Evolutionary conservation across 2,797 vertebrate genomes (phyloP), one percentile per base, ranked within the genome.

Genomic region (Synanceia verrucosa): DNA sequence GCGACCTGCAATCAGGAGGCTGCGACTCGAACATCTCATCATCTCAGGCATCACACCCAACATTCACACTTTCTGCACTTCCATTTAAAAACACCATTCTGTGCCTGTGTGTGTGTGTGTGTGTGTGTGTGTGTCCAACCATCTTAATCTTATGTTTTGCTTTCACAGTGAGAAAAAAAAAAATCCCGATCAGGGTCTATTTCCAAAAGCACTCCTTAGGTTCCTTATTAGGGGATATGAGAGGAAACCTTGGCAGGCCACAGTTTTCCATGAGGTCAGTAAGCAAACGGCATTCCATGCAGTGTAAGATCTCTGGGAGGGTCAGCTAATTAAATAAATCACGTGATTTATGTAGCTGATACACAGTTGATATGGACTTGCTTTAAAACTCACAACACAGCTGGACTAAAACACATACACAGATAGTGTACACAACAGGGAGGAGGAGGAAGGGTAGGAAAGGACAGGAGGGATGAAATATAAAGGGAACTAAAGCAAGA

Each of bases 191-290:
- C 82, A 80, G 78, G 51, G 39, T 75, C 77, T 85, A 78, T 86
- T 91, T 92, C 83, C 78, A 88, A 86, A 85, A 43, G 53, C 70
- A 63, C 89, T 90, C 78, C 71, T 77, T 67, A 87, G 82, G 91
- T 92, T 93, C 92, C 91, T 89, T 93, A 93, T 93, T 93, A 91
- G 91, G 92, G 90, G 90, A 92, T 92, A 83, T 86, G 87, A 89
- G 83, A 87, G 75, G 79, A 87, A 92, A 90, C 84, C 80, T 93
- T 93, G 92, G 92, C 92, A 92, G 87, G 81, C 84, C 64, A 16
- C 39, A 74, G 76, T 93, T 93, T 93, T 93, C 92, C 92, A 93
- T 93, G 89, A 93, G 87, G 89, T 92, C 92, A 93, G 87, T 75
- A 53, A 83, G 84, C 64, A 21, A 87, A n/a, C n/a, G 82, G 85